A percentile compares a stretch with the other conserved stretches of the same genome.
These are phyloP conservation scores for Nezara viridula DNA, from an alignment of 2,888 invertebrate genomes.

Conservation along the genomic window DNA sequence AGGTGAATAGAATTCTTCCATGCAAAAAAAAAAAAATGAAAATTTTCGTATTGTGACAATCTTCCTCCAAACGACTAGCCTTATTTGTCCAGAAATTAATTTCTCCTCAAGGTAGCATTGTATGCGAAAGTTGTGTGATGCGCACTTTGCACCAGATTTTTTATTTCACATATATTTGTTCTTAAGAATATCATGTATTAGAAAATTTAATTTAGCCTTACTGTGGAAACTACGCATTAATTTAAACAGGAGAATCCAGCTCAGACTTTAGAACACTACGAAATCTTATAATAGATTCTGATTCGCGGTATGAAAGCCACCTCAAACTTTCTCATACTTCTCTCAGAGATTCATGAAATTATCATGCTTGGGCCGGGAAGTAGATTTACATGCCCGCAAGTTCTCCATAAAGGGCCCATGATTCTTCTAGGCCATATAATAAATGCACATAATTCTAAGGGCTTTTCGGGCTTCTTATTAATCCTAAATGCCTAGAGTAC, in stretches of 20 bases:
- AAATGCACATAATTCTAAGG: conserved; percentile 4
- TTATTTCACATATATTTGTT: too few species aligned
- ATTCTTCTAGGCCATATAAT: conserved; percentile 18
- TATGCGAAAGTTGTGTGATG: too few species aligned
- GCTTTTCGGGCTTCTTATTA: neutral
- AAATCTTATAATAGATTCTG: conserved; percentile 1
- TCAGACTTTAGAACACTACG: neutral
- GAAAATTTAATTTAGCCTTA: neutral
- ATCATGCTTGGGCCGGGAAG: neutral
- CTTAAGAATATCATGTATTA: too few species aligned
- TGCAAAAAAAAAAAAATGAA: too few species aligned
- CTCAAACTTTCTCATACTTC: conserved; percentile 9
- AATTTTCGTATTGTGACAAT: too few species aligned
- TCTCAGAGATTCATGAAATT: conserved; percentile 43
- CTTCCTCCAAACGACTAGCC: too few species aligned
- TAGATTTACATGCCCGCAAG: conserved; percentile 1
- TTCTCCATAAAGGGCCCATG: neutral
- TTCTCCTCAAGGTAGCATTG: too few species aligned
- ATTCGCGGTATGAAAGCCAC: neutral
- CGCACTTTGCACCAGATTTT: too few species aligned
- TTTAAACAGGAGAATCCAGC: neutral
- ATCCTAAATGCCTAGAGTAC: neutral
- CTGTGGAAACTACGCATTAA: neutral
- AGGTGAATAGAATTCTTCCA: too few species aligned
- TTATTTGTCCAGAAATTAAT: too few species aligned